Percentiles rank a stretch among this genome's conserved stretches.
These are phyloP conservation scores for Trachelipus rathkii DNA, from an alignment of 1,140 invertebrate genomes.

Conservation along the genomic window DNA sequence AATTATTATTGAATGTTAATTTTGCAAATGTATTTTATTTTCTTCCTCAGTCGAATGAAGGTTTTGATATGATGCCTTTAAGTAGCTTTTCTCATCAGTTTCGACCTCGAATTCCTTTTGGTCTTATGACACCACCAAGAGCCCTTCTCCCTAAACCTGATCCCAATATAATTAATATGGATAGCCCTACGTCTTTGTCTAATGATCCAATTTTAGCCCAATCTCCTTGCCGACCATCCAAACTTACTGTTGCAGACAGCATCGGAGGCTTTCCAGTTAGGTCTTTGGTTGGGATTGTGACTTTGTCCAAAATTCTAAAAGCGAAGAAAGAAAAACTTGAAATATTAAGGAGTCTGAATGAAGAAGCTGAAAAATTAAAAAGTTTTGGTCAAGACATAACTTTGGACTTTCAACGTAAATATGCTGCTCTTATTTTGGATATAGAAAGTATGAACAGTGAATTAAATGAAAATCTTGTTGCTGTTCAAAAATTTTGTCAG, in stretches of 20 bases:
- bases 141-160: slow-evolving; percentile 52
- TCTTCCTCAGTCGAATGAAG: slow-evolving; percentile 69
- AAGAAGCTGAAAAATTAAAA: slow-evolving; percentile 79
- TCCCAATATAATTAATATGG: slow-evolving; percentile 47
- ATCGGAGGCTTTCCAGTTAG: slow-evolving; percentile 79
- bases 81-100: slow-evolving; percentile 78
- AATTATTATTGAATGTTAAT: neutral
- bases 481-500: slow-evolving; percentile 75
- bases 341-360: slow-evolving; percentile 79
- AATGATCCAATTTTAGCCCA: slow-evolving; percentile 54
- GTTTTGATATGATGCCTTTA: slow-evolving; percentile 82
- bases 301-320: slow-evolving; percentile 54
- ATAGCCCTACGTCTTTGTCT: slow-evolving; percentile 46
- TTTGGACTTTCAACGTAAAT: slow-evolving; percentile 82
- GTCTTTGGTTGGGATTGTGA: slow-evolving; percentile 78
- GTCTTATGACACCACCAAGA: slow-evolving; percentile 57
- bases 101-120: slow-evolving; percentile 62
- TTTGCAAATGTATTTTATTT: slow-evolving; percentile 13
- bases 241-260: slow-evolving; percentile 53
- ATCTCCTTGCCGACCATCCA: slow-evolving; percentile 51
- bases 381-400: slow-evolving; percentile 71
- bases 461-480: slow-evolving; percentile 76
- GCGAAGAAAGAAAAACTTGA: slow-evolving; percentile 78
- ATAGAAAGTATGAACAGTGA: slow-evolving; percentile 87
- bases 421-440: slow-evolving; percentile 82